Evolutionary conservation across 2,888 invertebrate species (phyloP), one percentile per base, ranked within the genome.

Genomic region (Apoderus coryli): DNA sequence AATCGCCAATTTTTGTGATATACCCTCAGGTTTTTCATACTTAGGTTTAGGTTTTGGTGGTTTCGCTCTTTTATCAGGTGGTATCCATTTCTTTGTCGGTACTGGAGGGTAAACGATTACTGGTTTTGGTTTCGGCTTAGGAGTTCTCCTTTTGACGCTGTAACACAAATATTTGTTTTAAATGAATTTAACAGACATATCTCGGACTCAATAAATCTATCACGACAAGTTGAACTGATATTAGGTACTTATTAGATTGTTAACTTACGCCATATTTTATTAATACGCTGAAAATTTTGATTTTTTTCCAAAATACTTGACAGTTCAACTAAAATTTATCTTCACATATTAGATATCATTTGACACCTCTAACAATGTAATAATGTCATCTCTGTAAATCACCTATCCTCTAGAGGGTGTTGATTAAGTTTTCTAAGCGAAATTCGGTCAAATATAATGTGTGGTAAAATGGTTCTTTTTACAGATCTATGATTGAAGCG

Each of bases 51-150:
- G 44, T 16, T 45, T 40, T 2, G 38, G 40, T 24, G 38, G 38
- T 34, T 46, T 48, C 10, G 44, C 41, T 23, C 54, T 40, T 34
- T 45, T 28, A 16, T 53, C 48, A 3, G 56, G 56, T 1, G 55
- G 54, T 22, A 54, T 45, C 57, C 57, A 57, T 52, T 49, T 56
- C 38, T 43, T 47, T 1, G 48, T 49, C 1, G 52, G 43, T 3
- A 57, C 46, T 3, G 56, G 54, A 1, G 57, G 57, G 34, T 56
- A 56, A 3, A 46, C 44, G 12, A 57, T 55, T 13, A 37, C 38
- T 4, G 44, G 43, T 29, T 40, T 43, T 0, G 42, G 39, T 23
- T 37, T 39, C 4, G 38, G 36, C 24, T 39, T 44, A 4, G 41
- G 32, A 27, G 35, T 37, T 7, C 12, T 6, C 24, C 24, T 36